phyloP scores from a whole-genome alignment of 2,113 vertebrate species.

The Gymnogyps californianus region DNA sequence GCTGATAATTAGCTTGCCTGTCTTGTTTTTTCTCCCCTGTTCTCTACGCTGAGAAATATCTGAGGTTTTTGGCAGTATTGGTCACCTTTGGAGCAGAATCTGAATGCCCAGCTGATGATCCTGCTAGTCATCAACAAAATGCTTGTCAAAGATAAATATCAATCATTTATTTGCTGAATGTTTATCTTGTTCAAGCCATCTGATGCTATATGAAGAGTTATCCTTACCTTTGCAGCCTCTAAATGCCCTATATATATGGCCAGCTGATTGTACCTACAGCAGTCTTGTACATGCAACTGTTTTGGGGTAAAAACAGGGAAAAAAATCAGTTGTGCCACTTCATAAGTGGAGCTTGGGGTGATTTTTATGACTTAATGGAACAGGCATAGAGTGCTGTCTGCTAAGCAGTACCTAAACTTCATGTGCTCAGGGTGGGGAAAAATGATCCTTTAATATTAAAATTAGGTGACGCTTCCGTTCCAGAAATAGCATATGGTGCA shows the following conservation, averaged over 20 bases:
- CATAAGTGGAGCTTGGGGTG: neutral
- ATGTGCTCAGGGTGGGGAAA: neutral
- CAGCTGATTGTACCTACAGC: neutral
- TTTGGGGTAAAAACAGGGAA: neutral
- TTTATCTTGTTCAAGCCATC: neutral
- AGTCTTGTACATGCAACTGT: neutral
- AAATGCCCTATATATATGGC: too few relatives aligned
- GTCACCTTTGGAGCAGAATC: neutral
- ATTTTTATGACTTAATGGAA: neutral
- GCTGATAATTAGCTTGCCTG: neutral
- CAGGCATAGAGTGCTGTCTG: neutral
- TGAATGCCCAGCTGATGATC: neutral
- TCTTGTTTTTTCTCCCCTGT: neutral
- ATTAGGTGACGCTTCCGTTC: neutral
- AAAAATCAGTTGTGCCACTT: neutral
- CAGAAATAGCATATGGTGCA: neutral
- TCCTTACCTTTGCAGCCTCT: neutral
- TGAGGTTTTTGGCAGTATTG: fast-evolving
- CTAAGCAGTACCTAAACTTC: neutral
- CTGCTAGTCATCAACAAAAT: neutral
- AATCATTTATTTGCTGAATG: neutral
- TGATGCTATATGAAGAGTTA: neutral
- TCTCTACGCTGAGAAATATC: neutral
- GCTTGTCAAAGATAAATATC: neutral
- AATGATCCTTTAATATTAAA: conserved; percentile 24